Evolutionary conservation across 2,113 vertebrate species (phyloP).

Genomic region (Corapipo altera): DNA sequence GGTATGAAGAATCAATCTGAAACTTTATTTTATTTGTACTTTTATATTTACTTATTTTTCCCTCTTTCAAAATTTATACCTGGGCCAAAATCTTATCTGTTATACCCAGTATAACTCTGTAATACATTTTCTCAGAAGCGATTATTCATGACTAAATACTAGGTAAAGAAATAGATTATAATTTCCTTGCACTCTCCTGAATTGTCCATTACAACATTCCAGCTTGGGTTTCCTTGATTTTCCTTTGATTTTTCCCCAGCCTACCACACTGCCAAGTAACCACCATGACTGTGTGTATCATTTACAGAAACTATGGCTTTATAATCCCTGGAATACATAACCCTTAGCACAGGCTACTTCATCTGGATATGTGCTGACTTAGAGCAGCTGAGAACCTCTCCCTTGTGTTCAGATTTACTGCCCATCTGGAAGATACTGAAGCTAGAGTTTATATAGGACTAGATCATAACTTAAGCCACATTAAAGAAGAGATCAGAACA

Average conservation of each 20-base stretch:
- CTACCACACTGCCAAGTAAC: neutral
- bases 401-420: constrained; percentile 17
- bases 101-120: neutral
- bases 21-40: neutral
- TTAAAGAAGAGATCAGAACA: constrained; percentile 45
- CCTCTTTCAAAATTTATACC: neutral
- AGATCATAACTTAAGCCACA: constrained; percentile 23
- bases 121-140: neutral
- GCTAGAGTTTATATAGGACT: neutral
- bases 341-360: neutral
- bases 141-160: neutral
- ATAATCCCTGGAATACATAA: neutral
- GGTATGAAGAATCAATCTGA: neutral
- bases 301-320: neutral
- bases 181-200: neutral
- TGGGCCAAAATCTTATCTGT: neutral
- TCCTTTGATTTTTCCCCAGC: neutral
- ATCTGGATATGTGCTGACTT: constrained; percentile 25
- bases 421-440: constrained; percentile 55
- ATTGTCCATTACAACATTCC: neutral
- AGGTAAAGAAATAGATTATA: neutral
- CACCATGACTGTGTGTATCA: neutral
- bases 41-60: neutral
- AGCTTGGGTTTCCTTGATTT: neutral
- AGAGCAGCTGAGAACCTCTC: constrained; percentile 16